Conservation (phyloP, 2,113 vertebrate species). For the Numenius arquata region DNA sequence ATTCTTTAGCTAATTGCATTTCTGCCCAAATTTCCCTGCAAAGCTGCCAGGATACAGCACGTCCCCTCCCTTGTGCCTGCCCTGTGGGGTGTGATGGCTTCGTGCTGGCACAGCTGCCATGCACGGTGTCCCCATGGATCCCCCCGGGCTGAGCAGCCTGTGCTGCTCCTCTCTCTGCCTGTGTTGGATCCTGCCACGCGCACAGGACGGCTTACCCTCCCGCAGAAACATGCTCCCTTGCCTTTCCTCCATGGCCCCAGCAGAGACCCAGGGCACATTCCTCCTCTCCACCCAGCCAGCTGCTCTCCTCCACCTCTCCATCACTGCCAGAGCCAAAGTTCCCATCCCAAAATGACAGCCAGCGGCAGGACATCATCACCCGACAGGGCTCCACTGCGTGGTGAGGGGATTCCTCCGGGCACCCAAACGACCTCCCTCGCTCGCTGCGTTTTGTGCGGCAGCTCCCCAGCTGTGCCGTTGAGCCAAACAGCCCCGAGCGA, state of each 20-base stretch:
- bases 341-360: not conserved
- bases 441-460: not conserved
- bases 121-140: not conserved
- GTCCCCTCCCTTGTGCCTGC: not conserved
- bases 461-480: not conserved
- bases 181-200: not conserved
- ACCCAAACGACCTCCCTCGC: not conserved
- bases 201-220: not conserved
- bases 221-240: not conserved
- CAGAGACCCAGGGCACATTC: not conserved
- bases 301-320: not conserved
- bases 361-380: not conserved
- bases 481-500: not conserved
- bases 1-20: not conserved
- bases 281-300: not conserved
- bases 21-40: not conserved
- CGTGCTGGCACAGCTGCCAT: not conserved
- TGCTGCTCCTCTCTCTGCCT: not conserved
- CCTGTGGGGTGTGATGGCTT: fast-evolving
- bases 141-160: not conserved
- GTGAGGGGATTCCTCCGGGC: not conserved
- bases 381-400: fast-evolving
- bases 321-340: not conserved
- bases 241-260: not conserved
- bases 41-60: not conserved